Conservation (phyloP, 2,113 vertebrate genomes). For the Thryonomys swinderianus region DNA sequence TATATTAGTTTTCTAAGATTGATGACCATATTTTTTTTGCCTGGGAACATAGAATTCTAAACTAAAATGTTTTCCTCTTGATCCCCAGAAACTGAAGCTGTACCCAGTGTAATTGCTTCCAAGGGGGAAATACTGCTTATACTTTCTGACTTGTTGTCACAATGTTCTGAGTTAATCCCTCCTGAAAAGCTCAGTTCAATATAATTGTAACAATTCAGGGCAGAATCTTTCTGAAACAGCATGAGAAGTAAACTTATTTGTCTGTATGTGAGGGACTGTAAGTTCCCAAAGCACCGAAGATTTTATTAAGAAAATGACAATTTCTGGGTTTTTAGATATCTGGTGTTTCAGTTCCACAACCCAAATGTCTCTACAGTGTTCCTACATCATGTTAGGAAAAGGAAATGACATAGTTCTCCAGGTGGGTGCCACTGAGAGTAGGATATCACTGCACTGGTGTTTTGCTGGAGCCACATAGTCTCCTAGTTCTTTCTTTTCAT, state of each 20-base stretch:
- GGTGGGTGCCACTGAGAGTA: background rate
- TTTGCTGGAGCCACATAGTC: background rate
- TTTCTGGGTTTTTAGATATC: slow-evolving; percentile 49
- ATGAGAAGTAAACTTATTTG: slow-evolving; percentile 50
- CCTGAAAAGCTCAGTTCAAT: slow-evolving; percentile 43
- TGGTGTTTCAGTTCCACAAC: slow-evolving; percentile 40
- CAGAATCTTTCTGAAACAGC: slow-evolving; percentile 4
- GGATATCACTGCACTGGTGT: background rate
- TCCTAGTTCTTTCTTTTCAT: background rate
- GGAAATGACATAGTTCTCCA: background rate
- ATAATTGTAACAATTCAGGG: slow-evolving; percentile 62
- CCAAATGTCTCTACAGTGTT: background rate
- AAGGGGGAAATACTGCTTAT: slow-evolving; percentile 47
- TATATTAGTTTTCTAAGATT: slow-evolving; percentile 56
- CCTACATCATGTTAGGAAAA: background rate
- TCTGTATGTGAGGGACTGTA: slow-evolving; percentile 41
- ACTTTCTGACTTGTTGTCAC: slow-evolving; percentile 65
- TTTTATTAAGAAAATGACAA: slow-evolving; percentile 57
- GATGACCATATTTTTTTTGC: slow-evolving; percentile 64
- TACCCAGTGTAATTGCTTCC: slow-evolving; percentile 71
- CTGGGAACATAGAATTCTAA: slow-evolving; percentile 25
- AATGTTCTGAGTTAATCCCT: slow-evolving; percentile 49
- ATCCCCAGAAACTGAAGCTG: slow-evolving; percentile 63
- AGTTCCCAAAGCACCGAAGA: slow-evolving; percentile 48
- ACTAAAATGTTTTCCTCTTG: slow-evolving; percentile 54